Base-by-base conservation (phyloP, 1,140 invertebrate species). In the Littorina saxatilis region DNA sequence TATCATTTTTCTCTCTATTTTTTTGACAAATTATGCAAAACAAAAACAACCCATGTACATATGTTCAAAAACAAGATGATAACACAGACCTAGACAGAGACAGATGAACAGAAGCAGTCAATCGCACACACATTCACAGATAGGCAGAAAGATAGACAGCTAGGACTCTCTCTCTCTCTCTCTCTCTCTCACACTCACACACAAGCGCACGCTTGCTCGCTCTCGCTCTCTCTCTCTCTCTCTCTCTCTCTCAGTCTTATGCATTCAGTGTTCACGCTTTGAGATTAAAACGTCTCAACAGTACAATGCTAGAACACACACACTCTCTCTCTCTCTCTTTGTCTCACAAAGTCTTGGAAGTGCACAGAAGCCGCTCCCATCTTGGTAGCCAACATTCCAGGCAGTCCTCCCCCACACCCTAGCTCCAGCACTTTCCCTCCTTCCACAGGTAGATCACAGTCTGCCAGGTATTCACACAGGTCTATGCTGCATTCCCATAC, bases 341-440 rank as follows among this genome's bases (percentile, higher is more conserved):
- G 27, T 85, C 95, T 94, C 94, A 98, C 97, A 94, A 97, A 98
- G 94, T 98, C 97, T 93, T 98, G 97, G 93, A 98, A 98, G 89
- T 96, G 94, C 37, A 97, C 96, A 79, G 70, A 40, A 17, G 70
- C 78, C 3, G 96, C 94, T 76, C 95, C 95, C 87, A 94, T 93
- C 20, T 94, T 89, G 73, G 96, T 92, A 55, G 95, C 93, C 89
- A 95, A 93, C 43, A 98, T 94, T 68, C 96, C 97, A 77, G 97
- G 92, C 50, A 98, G 92, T 29, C 97, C 97, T 68, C 95, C 94
- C 40, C 97, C 97, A 93, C 97, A 98, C 0, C 97, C 97, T 82
- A 98, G 93, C 94, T 87, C 86, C 58, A 87, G 37, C 23, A 86
- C 82, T 39, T 32, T 63, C 70, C 83, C 82, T 13, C 81, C 83